phyloP scores from a whole-genome alignment of 2,888 invertebrate species.

The Drosophila mimetica region DNA sequence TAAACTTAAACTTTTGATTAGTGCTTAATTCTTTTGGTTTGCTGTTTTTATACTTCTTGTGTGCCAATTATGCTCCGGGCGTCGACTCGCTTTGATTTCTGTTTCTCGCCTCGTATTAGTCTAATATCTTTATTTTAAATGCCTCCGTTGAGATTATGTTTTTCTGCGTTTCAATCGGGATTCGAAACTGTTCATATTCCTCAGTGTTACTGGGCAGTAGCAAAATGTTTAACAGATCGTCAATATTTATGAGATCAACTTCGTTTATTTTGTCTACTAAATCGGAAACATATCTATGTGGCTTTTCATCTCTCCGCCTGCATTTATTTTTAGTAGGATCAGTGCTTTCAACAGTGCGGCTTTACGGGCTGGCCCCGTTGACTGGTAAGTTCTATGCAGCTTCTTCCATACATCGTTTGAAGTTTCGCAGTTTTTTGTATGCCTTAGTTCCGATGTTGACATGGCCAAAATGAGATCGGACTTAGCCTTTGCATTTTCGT shows the following conservation, averaged over 20 bases:
- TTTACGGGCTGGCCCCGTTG: constrained; percentile 2
- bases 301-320: constrained; percentile 9
- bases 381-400: constrained; percentile 2
- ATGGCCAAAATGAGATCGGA: constrained; percentile 6
- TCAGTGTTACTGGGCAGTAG: constrained; percentile 3
- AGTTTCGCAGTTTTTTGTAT: constrained; percentile 5
- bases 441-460: constrained; percentile 12
- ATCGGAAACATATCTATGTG: constrained; percentile 9
- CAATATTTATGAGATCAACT: constrained; percentile 7
- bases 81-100: neutral
- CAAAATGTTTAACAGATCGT: constrained; percentile 4
- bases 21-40: neutral
- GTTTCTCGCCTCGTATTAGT: neutral
- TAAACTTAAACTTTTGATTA: constrained; percentile 4
- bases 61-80: neutral
- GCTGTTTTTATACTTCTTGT: too few relatives aligned
- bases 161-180: constrained; percentile 8
- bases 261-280: constrained; percentile 10
- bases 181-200: constrained; percentile 6
- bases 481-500: constrained; percentile 1
- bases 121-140: neutral
- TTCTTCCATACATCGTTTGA: neutral
- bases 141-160: constrained; percentile 4
- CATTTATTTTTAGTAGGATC: constrained; percentile 3
- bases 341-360: constrained; percentile 9